Base-by-base conservation (phyloP, 2,113 vertebrate species). In the Cervus canadensis region DNA sequence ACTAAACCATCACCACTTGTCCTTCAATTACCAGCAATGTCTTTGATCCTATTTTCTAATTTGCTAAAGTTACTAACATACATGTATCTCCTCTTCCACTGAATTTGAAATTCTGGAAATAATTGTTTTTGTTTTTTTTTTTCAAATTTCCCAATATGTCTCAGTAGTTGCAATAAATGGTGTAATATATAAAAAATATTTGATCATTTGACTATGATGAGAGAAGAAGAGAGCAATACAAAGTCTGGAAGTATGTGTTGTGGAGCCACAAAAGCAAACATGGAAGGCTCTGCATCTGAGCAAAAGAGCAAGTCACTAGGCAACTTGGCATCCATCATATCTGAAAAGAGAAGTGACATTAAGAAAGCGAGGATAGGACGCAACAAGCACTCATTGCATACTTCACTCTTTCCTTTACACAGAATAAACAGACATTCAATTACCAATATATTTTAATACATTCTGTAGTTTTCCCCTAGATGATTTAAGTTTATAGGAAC, bases 281-380 rank as follows among this genome's bases (percentile, higher is more conserved):
- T 12, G 28, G 19, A 25, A 19, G 17, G 5, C n/a, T 92, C 48
- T 15, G 33, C 43, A 21, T 25, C 36, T 23, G 25, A 43, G 33
- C 0, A 15, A 57, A 67, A 50, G 43, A 93, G 5, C 15, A 16
- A n/a, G 2, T 71, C 81, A 23, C 52, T 82, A 54, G 23, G 17
- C 43, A 45, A 25, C 4, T 14, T 14, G 43, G 15, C 45, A 2
- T 57, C 15, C 8, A 28, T n/a, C 2, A 0, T 28, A 17, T 57
- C 30, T 88, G 26, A 60, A 64, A 50, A 45, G 54, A 83, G 21
- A 94, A 2, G 17, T 11, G 45, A 25, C 33, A 43, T 50, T 43
- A 36, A 40, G 11, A 79, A 50, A 52, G 7, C 0, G 1, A 36
- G 21, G 16, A 54, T 40, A 25, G 17, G 23, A n/a, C 2, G 13